Base-by-base conservation (phyloP, 2,797 vertebrate genomes). In the Esox masquinongy region DNA sequence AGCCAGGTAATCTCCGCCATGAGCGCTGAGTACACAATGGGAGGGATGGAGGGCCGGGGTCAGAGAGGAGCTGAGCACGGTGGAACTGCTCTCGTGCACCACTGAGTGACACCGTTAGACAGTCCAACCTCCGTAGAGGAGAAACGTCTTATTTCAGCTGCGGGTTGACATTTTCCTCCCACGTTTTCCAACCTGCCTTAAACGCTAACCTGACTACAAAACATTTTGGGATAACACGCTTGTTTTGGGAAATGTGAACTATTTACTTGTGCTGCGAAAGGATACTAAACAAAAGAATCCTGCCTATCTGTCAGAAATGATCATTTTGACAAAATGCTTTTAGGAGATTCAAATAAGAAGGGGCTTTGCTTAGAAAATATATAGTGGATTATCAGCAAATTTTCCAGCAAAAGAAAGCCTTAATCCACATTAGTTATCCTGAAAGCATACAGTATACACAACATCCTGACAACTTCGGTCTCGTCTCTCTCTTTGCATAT, bases 1-100 rank as follows among this genome's bases (percentile, higher is more conserved):
- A 90, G 89, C 88, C 85, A 84, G 76, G 77, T 92, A 90, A 92
- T 92, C 89, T 88, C 85, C 78, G 86, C 84, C 83, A 79, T 86
- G 74, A 80, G 83, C 77, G 79, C 76, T 70, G 49, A 86, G 73
- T 78, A 84, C 43, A 87, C 53, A 88, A 17, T 26, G 29, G 15
- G 39, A 66, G 24, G 34, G 79, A 79, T 56, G 0, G 77, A 83
- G 77, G 82, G 12, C 31, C 76, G 68, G 43, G 61, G 66, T 22
- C 19, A 74, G 61, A 17, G 59, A 74, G 61, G 74, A 72, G 66
- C 73, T 36, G 50, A 49, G 22, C 61, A 70, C 69, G 24, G 24
- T 51, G 67, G 12, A 19, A 11, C 64, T 70, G 78, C 72, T 56
- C 59, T 75, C 34, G n/a, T 74, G 77, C 73, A 73, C 82, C 77